Evolutionary conservation across 2,888 invertebrate species (phyloP).

Genomic region (Panorpa germanica): DNA sequence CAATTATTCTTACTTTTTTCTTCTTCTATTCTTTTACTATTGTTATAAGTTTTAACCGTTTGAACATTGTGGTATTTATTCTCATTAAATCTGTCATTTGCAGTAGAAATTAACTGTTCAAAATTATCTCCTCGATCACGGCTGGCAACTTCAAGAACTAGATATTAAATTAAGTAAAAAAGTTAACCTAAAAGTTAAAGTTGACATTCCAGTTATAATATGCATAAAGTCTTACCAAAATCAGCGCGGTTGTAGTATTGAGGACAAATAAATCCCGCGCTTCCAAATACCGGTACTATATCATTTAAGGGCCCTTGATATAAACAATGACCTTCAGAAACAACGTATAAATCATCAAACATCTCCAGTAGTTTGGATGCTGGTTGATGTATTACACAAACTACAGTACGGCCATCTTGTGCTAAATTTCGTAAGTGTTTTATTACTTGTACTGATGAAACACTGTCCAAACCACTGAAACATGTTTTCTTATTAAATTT

Average conservation of each 20-base stretch:
- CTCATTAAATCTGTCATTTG: too few relatives aligned
- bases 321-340: conserved; percentile 45
- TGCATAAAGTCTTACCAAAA: conserved; percentile 32
- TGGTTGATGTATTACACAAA: conserved; percentile 65
- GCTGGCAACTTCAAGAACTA: conserved; percentile 43
- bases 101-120: conserved; percentile 17
- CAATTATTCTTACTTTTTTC: too few relatives aligned
- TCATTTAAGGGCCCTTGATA: conserved; percentile 43
- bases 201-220: neutral
- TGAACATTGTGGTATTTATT: conserved; percentile 6
- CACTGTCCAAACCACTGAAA: conserved; percentile 38
- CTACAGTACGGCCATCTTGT: conserved; percentile 43
- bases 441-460: conserved; percentile 47
- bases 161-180: conserved; percentile 12
- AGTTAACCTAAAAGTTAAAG: too few relatives aligned
- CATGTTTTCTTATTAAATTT: too few relatives aligned
- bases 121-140: conserved; percentile 29
- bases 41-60: conserved; percentile 7
- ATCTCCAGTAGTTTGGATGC: conserved; percentile 52
- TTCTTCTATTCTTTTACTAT: conserved; percentile 9
- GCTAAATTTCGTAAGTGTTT: conserved; percentile 41
- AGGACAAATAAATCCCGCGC: conserved; percentile 45
- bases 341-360: conserved; percentile 52
- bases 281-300: conserved; percentile 35
- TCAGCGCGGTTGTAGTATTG: conserved; percentile 65